Evolutionary conservation across 2,797 vertebrate species (phyloP).

Genomic region (Malurus splendens): DNA sequence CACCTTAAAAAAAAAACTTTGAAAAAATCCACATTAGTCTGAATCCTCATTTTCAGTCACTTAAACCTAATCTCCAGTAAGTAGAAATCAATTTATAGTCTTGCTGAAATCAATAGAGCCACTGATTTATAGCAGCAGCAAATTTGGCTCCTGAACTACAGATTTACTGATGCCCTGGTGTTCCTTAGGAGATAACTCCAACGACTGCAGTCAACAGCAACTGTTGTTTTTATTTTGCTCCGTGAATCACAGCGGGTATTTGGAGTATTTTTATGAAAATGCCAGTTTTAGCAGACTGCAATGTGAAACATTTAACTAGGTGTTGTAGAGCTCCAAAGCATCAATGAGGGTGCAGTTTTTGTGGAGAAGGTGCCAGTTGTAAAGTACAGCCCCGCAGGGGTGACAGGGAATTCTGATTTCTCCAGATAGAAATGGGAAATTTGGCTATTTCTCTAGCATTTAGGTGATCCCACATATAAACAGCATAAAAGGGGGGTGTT

Average conservation of each 20-base stretch:
- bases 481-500: neutral
- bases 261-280: neutral
- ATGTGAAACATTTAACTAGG: neutral
- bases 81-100: conserved; percentile 32
- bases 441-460: neutral
- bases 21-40: neutral
- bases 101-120: conserved; percentile 14
- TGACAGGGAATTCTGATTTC: neutral
- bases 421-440: neutral
- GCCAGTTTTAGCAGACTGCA: neutral
- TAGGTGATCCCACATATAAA: neutral
- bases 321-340: neutral
- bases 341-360: neutral
- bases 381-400: neutral
- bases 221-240: conserved; percentile 1
- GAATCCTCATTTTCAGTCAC: conserved; percentile 38
- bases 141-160: neutral
- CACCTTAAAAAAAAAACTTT: neutral
- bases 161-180: neutral
- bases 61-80: conserved; percentile 26
- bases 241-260: neutral
- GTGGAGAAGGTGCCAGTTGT: neutral
- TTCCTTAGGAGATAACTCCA: neutral
- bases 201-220: neutral
- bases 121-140: neutral